Percentiles rank a stretch among this genome's conserved stretches.
Evolutionary conservation across 92 coral and sea anemone species (phyloP).

Genomic region (Ricordea florida): DNA sequence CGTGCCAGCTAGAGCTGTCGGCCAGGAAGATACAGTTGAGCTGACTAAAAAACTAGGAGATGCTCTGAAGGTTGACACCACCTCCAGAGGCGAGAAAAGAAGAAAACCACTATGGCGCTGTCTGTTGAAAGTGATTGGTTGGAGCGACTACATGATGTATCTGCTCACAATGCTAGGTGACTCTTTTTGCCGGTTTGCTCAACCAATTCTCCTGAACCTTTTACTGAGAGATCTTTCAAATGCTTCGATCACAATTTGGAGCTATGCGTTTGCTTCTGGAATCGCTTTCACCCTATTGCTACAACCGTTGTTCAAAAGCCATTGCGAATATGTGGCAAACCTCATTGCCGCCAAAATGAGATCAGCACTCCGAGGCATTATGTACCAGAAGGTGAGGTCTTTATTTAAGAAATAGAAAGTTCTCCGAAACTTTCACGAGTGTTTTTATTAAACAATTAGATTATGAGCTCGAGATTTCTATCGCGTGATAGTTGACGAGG

Average conservation of each 20-base stretch:
- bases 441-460: too few species aligned
- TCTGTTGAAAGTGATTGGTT: conserved; percentile 1
- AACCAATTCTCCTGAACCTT: conserved; percentile 31
- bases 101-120: conserved; percentile 2
- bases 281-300: conserved; percentile 18
- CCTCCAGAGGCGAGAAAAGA: not conserved
- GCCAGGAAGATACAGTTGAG: conserved; percentile 27
- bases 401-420: too few species aligned
- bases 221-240: conserved; percentile 13
- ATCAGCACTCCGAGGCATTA: conserved; percentile 24
- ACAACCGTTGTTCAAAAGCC: conserved; percentile 33
- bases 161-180: conserved; percentile 7
- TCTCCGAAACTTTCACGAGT: too few species aligned
- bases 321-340: conserved; percentile 21
- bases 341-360: conserved; percentile 34
- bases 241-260: not conserved
- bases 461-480: too few species aligned
- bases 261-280: conserved; percentile 26
- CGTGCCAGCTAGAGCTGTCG: conserved; percentile 13
- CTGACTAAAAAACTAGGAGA: not conserved
- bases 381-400: conserved; percentile 21
- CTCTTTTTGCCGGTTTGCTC: conserved; percentile 22
- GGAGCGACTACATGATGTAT: not conserved
- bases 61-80: not conserved
- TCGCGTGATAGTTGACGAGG: too few species aligned